A percentile compares a stretch with the other conserved stretches of the same genome.
Evolutionary conservation across 2,113 vertebrate species (phyloP).

Genomic region (Dasyornis broadbenti): DNA sequence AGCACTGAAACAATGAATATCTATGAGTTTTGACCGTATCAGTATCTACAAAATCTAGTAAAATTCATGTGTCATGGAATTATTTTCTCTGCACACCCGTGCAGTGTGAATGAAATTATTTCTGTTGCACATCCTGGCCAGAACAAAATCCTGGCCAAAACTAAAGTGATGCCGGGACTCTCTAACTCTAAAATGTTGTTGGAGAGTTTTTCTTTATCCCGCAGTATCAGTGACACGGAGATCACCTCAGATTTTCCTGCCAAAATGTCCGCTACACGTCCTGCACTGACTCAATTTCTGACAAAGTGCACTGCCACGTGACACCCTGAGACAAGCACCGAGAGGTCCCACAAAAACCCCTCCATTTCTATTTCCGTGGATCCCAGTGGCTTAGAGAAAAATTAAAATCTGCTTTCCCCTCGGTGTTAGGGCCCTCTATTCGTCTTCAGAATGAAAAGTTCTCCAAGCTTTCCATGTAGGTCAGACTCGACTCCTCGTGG

Average conservation of each 20-base stretch:
- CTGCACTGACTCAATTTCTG: neutral
- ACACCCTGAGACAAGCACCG: neutral
- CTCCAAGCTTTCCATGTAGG: neutral
- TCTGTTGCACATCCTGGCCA: too few species aligned
- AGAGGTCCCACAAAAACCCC: neutral
- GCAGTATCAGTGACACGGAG: too few species aligned
- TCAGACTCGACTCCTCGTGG: neutral
- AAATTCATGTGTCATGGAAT: too few species aligned
- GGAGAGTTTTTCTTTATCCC: too few species aligned
- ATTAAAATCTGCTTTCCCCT: neutral
- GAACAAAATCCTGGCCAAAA: too few species aligned
- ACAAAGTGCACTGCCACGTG: neutral
- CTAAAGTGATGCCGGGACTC: too few species aligned
- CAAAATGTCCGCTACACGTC: neutral
- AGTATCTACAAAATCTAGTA: too few species aligned
- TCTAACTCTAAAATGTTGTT: too few species aligned
- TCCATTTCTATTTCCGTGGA: neutral
- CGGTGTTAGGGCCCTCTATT: neutral
- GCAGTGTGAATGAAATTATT: too few species aligned
- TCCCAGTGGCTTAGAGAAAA: neutral
- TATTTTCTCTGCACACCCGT: too few species aligned
- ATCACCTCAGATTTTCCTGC: neutral
- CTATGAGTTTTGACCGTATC: too few species aligned
- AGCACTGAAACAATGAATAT: too few species aligned
- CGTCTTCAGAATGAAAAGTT: neutral